A percentile compares a stretch with the other conserved stretches of the same genome.
phyloP scores from a whole-genome alignment of 1,140 invertebrate genomes.

The Manduca sexta region DNA sequence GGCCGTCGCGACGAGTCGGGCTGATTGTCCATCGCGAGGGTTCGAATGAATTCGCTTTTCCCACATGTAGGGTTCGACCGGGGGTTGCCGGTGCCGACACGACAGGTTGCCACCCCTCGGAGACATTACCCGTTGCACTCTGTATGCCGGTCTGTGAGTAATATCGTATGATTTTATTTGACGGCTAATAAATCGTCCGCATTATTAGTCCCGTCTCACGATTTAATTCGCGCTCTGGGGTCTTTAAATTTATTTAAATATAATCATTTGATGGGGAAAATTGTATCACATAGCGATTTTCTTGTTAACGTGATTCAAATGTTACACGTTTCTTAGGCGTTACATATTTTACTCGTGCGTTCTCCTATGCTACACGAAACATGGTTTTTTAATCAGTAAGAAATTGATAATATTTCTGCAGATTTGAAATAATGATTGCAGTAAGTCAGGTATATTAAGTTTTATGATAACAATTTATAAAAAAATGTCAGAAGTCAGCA shows the following conservation, averaged over 20 bases:
- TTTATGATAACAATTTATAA: too few species aligned
- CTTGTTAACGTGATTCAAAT: too few species aligned
- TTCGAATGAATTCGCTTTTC: slow-evolving; percentile 8
- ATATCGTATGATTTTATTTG: slow-evolving; percentile 18
- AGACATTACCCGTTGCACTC: background rate
- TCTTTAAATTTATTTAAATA: slow-evolving; percentile 19
- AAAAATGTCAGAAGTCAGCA: too few species aligned
- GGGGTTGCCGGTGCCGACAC: slow-evolving; percentile 15
- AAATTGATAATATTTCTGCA: too few species aligned
- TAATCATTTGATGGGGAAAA: slow-evolving; percentile 3
- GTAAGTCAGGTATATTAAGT: too few species aligned
- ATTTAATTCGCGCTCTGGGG: slow-evolving; percentile 12
- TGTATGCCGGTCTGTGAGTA: slow-evolving; percentile 13
- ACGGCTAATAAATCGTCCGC: slow-evolving; percentile 18
- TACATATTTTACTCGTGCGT: too few species aligned
- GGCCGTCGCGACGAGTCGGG: slow-evolving; percentile 1
- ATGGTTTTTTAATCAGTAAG: too few species aligned
- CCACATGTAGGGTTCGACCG: background rate
- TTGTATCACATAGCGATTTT: background rate
- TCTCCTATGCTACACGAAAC: too few species aligned
- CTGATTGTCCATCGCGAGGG: slow-evolving; percentile 10
- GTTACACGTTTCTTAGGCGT: too few species aligned
- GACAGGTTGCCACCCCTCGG: slow-evolving; percentile 24
- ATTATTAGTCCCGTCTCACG: slow-evolving; percentile 17
- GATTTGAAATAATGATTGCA: too few species aligned